Evolutionary conservation across 2,113 vertebrate species (phyloP), one percentile per base, ranked within the genome.

Genomic region (Bettongia penicillata): DNA sequence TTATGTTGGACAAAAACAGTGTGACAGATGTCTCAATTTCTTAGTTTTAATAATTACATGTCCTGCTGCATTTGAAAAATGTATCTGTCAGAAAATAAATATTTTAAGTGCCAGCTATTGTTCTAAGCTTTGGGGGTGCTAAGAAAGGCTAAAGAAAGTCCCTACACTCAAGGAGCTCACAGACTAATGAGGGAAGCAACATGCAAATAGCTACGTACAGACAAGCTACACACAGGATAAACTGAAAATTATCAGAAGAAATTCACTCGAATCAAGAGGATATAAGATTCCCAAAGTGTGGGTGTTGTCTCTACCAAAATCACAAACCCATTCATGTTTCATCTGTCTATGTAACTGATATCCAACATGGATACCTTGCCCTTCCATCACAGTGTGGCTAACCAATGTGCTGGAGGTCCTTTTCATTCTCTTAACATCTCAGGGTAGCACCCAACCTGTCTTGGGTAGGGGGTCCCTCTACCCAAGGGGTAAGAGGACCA

Each of bases 1-100:
- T 55, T 95, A 95, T 89, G 95, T 90, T 53, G 94, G 51, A 16
- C 43, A 96, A 93, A 37, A 94, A 95, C 9, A 11, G 92, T n/a
- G 12, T 91, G 43, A 89, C 16, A 52, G 92, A 37, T 95, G 95
- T 77, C 89, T 93, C 90, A 68, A 3, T 37, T 14, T 68, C 3
- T 68, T 68, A 37, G 57, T 28, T 68, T 68, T 68, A 68, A 68
- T 28, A 68, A 37, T 68, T 68, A 37, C 3, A 37, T 68, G 28
- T 37, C 55, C 1, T 57, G 8, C 55, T 57, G 8, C 55, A 57
- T 57, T 57, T 68, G 57, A 68, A 68, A 68, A 68, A 68, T 61
- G 31, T 26, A 68, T 68, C 11, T 68, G 57, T 68, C 31, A 37
- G 31, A 31, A 28, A 12, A 68, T 37, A 68, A 68, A 68, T 68